Evolutionary conservation across 2,888 invertebrate species (phyloP).

Genomic region (Lasioglossum lativentre): DNA sequence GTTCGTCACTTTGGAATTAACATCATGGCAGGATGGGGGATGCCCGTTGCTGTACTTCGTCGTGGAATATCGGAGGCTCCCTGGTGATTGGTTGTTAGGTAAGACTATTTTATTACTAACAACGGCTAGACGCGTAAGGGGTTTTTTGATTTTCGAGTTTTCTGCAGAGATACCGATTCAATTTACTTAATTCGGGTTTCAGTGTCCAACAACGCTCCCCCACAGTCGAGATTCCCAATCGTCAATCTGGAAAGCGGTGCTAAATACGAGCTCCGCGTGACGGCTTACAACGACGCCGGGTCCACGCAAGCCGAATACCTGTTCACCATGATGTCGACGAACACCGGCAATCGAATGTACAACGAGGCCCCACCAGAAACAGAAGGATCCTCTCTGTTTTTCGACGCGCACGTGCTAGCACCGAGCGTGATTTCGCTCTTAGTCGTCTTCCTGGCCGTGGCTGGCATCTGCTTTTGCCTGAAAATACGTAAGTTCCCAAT

Average conservation of each 20-base stretch:
- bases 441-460: slow-evolving; percentile 86
- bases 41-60: slow-evolving; percentile 84
- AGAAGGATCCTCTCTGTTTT: slow-evolving; percentile 82
- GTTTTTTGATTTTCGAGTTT: neutral
- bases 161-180: neutral
- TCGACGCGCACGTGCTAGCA: slow-evolving; percentile 85
- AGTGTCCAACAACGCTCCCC: slow-evolving; percentile 86
- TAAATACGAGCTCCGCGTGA: slow-evolving; percentile 86
- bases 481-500: slow-evolving; percentile 85
- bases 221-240: slow-evolving; percentile 85
- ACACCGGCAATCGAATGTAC: slow-evolving; percentile 84
- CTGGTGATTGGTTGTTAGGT: slow-evolving; percentile 82
- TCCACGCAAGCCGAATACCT: slow-evolving; percentile 87
- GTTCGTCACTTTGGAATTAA: slow-evolving; percentile 82
- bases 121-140: neutral
- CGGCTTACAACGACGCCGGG: slow-evolving; percentile 88
- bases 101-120: slow-evolving; percentile 47
- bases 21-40: slow-evolving; percentile 84
- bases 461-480: slow-evolving; percentile 86
- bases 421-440: slow-evolving; percentile 85
- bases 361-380: slow-evolving; percentile 76
- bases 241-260: slow-evolving; percentile 86
- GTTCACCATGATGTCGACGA: slow-evolving; percentile 86
- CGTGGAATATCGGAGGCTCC: slow-evolving; percentile 82
- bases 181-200: slow-evolving; percentile 58